phyloP scores from a whole-genome alignment of 2,797 vertebrate genomes.

The Sebastes hubbsi region DNA sequence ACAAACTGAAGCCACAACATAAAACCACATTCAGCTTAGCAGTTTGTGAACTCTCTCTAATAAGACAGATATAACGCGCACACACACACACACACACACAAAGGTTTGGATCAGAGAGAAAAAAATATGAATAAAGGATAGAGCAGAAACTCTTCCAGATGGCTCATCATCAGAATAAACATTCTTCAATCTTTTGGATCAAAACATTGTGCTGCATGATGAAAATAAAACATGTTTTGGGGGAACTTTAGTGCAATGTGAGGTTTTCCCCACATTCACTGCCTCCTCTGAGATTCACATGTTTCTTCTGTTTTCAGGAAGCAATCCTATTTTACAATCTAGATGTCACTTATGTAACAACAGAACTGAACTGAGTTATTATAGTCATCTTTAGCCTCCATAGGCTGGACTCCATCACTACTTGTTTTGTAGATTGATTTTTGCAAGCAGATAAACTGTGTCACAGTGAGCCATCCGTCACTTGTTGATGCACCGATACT shows the following conservation, averaged over 20 bases:
- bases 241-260: background rate
- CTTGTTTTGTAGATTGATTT: constrained; percentile 10
- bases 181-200: constrained; percentile 33
- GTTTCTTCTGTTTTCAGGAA: constrained; percentile 35
- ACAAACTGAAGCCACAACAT: background rate
- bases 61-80: constrained; percentile 10
- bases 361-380: background rate
- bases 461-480: background rate
- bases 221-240: constrained; percentile 28
- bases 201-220: constrained; percentile 8
- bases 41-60: background rate
- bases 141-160: constrained; percentile 35
- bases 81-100: background rate
- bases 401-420: background rate
- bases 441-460: constrained; percentile 5
- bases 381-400: background rate
- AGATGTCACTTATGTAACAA: constrained; percentile 8
- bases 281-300: constrained; percentile 16
- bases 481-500: background rate
- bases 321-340: constrained; percentile 22
- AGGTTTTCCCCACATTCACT: constrained; percentile 10
- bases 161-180: constrained; percentile 50
- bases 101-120: constrained; percentile 26
- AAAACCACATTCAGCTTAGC: background rate
- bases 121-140: constrained; percentile 12